Percentiles rank a stretch among this genome's conserved stretches.
Evolutionary conservation across 2,888 invertebrate species (phyloP).

Genomic region (Arctia plantaginis): DNA sequence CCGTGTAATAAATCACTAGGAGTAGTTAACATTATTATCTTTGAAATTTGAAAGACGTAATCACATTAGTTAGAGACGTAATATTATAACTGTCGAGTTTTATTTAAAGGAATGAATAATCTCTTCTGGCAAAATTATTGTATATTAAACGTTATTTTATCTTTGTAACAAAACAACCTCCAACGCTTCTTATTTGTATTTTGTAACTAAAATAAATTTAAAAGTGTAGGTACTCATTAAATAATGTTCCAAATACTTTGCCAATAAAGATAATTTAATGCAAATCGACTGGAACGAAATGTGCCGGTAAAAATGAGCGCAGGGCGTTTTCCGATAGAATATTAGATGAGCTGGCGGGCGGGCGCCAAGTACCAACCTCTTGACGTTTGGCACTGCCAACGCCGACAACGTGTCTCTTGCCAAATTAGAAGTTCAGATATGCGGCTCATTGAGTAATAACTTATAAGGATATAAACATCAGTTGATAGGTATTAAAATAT

Average conservation of each 20-base stretch:
- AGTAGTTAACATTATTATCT: too few species aligned
- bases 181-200: not conserved
- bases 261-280: not conserved
- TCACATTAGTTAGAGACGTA: too few species aligned
- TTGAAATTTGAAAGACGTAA: too few species aligned
- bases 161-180: not conserved
- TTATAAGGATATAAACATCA: constrained; percentile 29
- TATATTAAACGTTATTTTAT: not conserved
- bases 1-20: too few species aligned
- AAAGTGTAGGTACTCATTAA: not conserved
- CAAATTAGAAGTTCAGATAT: constrained; percentile 28
- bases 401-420: constrained; percentile 27
- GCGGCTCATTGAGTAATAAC: constrained; percentile 15
- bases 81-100: too few species aligned
- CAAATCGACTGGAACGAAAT: not conserved
- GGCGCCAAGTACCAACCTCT: constrained; percentile 12
- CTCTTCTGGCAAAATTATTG: not conserved
- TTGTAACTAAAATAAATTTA: not conserved
- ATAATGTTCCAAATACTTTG: not conserved
- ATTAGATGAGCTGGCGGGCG: constrained; percentile 27
- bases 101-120: not conserved
- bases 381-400: constrained; percentile 29
- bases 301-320: constrained; percentile 16
- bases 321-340: constrained; percentile 19
- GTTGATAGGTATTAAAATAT: constrained; percentile 31